Evolutionary conservation across 2,888 invertebrate species (phyloP).

Genomic region (Microplitis deprimator): DNA sequence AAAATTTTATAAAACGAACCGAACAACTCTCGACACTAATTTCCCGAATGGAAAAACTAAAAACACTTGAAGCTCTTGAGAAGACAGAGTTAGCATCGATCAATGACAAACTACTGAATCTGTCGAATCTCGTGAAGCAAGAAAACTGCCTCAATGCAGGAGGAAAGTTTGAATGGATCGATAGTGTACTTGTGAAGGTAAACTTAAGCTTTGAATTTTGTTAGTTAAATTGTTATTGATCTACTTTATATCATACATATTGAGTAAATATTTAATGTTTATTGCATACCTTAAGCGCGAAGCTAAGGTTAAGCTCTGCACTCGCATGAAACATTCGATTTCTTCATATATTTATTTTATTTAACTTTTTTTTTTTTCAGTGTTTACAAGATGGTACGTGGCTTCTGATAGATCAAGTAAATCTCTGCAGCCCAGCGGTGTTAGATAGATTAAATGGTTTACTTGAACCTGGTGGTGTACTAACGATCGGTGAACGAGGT

Average conservation of each 20-base stretch:
- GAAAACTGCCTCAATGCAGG: conserved; percentile 81
- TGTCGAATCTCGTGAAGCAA: conserved; percentile 72
- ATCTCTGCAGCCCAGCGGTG: conserved; percentile 96
- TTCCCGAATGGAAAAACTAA: conserved; percentile 57
- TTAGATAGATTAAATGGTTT: conserved; percentile 96
- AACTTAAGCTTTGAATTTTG: conserved; percentile 23
- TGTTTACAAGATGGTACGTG: conserved; percentile 87
- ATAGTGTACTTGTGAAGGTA: conserved; percentile 88
- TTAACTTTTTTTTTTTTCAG: conserved; percentile 65
- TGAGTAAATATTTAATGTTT: conserved; percentile 4
- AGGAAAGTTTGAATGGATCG: conserved; percentile 95
- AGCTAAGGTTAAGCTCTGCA: too few species aligned
- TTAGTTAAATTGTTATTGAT: neutral
- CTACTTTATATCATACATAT: neutral
- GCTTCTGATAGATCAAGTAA: conserved; percentile 92
- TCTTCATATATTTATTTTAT: neutral
- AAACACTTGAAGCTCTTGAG: conserved; percentile 46
- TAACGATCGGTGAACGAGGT: conserved; percentile 93
- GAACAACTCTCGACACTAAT: conserved; percentile 65
- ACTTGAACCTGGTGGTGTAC: conserved; percentile 91
- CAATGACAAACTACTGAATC: conserved; percentile 66
- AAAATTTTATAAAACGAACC: conserved; percentile 70
- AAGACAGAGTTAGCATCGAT: conserved; percentile 62
- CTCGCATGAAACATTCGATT: neutral
- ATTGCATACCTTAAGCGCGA: neutral